Base-by-base conservation (phyloP, 2,888 invertebrate genomes). In the Drosophila longiperda region DNA sequence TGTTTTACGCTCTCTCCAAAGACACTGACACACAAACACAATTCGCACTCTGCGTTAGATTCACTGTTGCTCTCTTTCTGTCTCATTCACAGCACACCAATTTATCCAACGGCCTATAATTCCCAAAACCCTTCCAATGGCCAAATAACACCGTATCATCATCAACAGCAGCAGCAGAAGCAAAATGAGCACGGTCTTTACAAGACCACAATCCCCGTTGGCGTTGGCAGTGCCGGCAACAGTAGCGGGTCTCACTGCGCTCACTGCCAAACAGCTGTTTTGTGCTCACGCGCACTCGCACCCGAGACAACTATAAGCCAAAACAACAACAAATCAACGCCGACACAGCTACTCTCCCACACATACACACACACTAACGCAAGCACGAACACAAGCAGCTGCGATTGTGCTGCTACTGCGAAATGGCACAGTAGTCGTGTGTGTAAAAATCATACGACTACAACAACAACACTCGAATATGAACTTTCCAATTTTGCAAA, bases 401-500 rank as follows among this genome's bases (percentile, higher is more conserved):
- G 57, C 38, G 53, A 59, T 54, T 53, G 66, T 65, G 58, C 80
- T 58, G 66, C 77, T 49, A 60, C 72, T 71, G 71, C 74, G 74
- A 81, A 75, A 64, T 75, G 81, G 80, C 89, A 72, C 77, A 89
- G 87, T 89, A 90, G 87, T 87, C 87, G 84, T 87, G 74, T 87
- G 82, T 87, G 87, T 86, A 86, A 88, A 83, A 91, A 91, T 91
- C 92, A 91, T 90, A 92, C 92, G 91, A 91, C 91, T 86, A 91
- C 91, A 79, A 86, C 89, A 79, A 91, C 91, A 78, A 92, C 92
- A 75, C 90, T 92, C 83, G 92, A 92, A 90, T 92, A 91, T 91
- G 91, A 91, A 89, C 91, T 92, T 88, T 90, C 92, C 86, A 91
- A 91, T 87, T 91, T 80, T 85, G 91, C 89, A 88, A 92, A 88